phyloP scores from a whole-genome alignment of 2,888 invertebrate genomes.

The Chirona hameri region DNA sequence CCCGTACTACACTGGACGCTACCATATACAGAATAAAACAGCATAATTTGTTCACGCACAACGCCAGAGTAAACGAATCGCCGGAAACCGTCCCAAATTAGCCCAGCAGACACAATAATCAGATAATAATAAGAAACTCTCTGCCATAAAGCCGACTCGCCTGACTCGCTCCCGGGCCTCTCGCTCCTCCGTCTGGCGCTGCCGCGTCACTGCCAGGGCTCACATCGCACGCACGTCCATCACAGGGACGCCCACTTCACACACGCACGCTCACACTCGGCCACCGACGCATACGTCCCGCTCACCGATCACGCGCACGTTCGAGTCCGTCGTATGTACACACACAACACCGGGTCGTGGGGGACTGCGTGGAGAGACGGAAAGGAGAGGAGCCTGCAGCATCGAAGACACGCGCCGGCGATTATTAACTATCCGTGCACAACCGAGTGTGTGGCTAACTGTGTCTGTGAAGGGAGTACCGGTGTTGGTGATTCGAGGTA shows the following conservation, averaged over 20 bases:
- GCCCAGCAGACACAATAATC: slow-evolving; percentile 27
- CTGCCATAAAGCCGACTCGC: neutral
- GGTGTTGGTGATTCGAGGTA: too few relatives aligned
- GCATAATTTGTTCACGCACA: slow-evolving; percentile 27
- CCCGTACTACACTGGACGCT: slow-evolving; percentile 5
- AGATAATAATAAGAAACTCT: neutral
- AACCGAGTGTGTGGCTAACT: too few relatives aligned
- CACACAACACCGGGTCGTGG: neutral
- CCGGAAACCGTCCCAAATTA: slow-evolving; percentile 1
- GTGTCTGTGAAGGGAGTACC: too few relatives aligned
- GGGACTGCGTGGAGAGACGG: too few relatives aligned
- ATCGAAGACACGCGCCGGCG: too few relatives aligned
- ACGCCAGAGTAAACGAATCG: slow-evolving; percentile 9
- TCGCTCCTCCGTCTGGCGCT: neutral
- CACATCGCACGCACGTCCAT: neutral
- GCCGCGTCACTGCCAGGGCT: neutral
- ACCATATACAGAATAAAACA: neutral
- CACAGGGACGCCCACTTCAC: neutral
- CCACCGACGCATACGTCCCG: too few relatives aligned
- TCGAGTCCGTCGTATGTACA: neutral
- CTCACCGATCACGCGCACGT: neutral
- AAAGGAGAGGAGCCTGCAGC: too few relatives aligned
- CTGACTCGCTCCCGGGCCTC: neutral
- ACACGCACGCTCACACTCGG: too few relatives aligned
- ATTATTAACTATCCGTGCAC: too few relatives aligned